These are phyloP conservation scores for Scotopteryx bipunctaria DNA, from an alignment of 2,888 invertebrate species.

Conservation along the genomic window DNA sequence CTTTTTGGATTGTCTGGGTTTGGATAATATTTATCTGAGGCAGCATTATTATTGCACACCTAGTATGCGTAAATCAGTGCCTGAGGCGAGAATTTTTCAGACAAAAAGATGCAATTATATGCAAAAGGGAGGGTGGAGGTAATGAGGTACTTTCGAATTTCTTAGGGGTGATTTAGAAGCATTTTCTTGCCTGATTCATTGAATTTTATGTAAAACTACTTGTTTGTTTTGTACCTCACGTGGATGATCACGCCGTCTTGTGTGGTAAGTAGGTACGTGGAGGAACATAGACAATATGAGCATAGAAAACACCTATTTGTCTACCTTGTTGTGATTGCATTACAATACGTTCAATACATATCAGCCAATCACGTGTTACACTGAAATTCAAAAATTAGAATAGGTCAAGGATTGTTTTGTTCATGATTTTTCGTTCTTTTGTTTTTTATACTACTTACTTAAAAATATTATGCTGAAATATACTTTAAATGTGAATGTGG, in stretches of 20 bases:
- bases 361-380: conserved; percentile 27
- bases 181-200: conserved; percentile 21
- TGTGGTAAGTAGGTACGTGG: too few relatives aligned
- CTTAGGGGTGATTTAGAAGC: conserved; percentile 32
- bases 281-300: conserved; percentile 9
- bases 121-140: conserved; percentile 65
- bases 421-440: too few relatives aligned
- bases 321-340: conserved; percentile 29
- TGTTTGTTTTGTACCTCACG: conserved; percentile 17
- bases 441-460: too few relatives aligned
- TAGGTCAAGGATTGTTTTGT: conserved; percentile 55
- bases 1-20: conserved; percentile 47
- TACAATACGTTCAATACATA: conserved; percentile 36
- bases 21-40: conserved; percentile 74
- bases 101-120: conserved; percentile 81
- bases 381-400: conserved; percentile 50
- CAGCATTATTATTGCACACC: conserved; percentile 82
- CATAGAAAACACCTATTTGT: conserved; percentile 27
- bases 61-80: conserved; percentile 83
- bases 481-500: too few relatives aligned
- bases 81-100: conserved; percentile 75
- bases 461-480: too few relatives aligned
- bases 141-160: conserved; percentile 62
- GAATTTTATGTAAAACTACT: too few relatives aligned
- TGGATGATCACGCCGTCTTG: not conserved